Evolutionary conservation across 1,140 invertebrate species (phyloP).

Genomic region (Hypothenemus hampei): DNA sequence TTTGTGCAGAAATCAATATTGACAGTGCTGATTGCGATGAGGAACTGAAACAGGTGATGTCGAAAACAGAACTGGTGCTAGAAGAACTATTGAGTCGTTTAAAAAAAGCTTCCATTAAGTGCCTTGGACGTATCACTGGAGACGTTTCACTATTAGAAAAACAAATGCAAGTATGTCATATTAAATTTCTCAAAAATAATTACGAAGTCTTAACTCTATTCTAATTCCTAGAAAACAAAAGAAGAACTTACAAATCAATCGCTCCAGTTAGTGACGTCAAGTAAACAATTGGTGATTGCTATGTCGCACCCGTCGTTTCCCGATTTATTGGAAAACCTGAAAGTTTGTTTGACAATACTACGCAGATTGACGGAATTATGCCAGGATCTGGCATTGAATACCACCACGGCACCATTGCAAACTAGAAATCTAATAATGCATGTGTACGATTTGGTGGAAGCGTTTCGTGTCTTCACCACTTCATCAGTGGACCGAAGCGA

Average conservation of each 20-base stretch:
- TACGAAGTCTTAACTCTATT: too few relatives aligned
- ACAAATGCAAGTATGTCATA: slow-evolving; percentile 56
- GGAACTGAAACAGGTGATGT: slow-evolving; percentile 52
- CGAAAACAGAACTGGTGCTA: slow-evolving; percentile 62
- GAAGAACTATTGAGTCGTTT: slow-evolving; percentile 58
- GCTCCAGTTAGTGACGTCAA: slow-evolving; percentile 74
- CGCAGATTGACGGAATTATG: slow-evolving; percentile 62
- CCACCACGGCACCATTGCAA: slow-evolving; percentile 69
- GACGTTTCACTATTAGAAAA: slow-evolving; percentile 65
- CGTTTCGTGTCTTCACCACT: slow-evolving; percentile 64
- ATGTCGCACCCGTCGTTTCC: slow-evolving; percentile 60
- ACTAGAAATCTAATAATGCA: slow-evolving; percentile 74
- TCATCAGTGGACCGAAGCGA: slow-evolving; percentile 53
- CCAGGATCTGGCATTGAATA: slow-evolving; percentile 66
- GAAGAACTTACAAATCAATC: slow-evolving; percentile 75
- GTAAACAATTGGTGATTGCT: slow-evolving; percentile 75
- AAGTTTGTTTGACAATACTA: slow-evolving; percentile 64
- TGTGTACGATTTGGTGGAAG: slow-evolving; percentile 73
- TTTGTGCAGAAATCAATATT: background rate
- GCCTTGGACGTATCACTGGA: slow-evolving; percentile 63
- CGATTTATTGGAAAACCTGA: slow-evolving; percentile 58
- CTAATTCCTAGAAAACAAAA: slow-evolving; percentile 55
- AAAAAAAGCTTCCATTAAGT: slow-evolving; percentile 63
- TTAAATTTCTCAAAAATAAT: background rate
- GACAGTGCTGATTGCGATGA: background rate